A percentile compares a stretch with the other conserved stretches of the same genome.
Evolutionary conservation across 2,797 vertebrate genomes (phyloP).

Genomic region (Setipinna tenuifilis): DNA sequence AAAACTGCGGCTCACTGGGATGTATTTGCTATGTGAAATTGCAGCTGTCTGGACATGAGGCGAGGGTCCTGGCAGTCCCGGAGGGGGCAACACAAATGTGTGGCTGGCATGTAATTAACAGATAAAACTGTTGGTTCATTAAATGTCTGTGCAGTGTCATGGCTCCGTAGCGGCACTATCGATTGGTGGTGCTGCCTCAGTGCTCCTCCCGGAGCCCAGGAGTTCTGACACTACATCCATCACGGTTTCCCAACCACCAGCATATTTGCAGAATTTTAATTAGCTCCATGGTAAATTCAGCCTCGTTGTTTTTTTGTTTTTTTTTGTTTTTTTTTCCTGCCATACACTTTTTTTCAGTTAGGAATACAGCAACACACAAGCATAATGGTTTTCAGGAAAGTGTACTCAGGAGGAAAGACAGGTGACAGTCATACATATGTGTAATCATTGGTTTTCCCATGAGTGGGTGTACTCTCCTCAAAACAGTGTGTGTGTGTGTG

Average conservation of each 20-base stretch:
- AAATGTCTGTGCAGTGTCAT: slow-evolving; percentile 82
- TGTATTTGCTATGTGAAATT: slow-evolving; percentile 9
- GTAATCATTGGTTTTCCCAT: no score
- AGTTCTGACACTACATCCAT: slow-evolving; percentile 83
- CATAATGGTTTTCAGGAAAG: slow-evolving; percentile 64
- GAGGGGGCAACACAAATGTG: slow-evolving; percentile 73
- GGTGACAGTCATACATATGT: neutral
- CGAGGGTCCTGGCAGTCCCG: slow-evolving; percentile 60
- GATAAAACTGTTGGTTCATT: slow-evolving; percentile 80
- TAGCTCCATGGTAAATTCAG: slow-evolving; percentile 79
- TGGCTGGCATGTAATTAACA: slow-evolving; percentile 82
- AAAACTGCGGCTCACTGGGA: neutral
- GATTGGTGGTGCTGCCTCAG: slow-evolving; percentile 73
- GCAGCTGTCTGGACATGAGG: slow-evolving; percentile 69
- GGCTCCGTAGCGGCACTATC: slow-evolving; percentile 72
- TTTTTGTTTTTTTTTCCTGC: neutral
- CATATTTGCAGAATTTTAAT: slow-evolving; percentile 92
- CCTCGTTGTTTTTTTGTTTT: slow-evolving; percentile 78
- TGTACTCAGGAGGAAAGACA: neutral
- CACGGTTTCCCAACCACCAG: slow-evolving; percentile 65
- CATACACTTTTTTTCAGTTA: neutral
- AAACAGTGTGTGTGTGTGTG: neutral
- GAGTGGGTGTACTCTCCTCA: neutral
- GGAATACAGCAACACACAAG: slow-evolving; percentile 76
- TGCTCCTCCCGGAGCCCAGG: slow-evolving; percentile 68